Evolutionary conservation across 2,888 invertebrate species (phyloP), one percentile per base, ranked within the genome.

Genomic region (Schrankia costaestrigalis): DNA sequence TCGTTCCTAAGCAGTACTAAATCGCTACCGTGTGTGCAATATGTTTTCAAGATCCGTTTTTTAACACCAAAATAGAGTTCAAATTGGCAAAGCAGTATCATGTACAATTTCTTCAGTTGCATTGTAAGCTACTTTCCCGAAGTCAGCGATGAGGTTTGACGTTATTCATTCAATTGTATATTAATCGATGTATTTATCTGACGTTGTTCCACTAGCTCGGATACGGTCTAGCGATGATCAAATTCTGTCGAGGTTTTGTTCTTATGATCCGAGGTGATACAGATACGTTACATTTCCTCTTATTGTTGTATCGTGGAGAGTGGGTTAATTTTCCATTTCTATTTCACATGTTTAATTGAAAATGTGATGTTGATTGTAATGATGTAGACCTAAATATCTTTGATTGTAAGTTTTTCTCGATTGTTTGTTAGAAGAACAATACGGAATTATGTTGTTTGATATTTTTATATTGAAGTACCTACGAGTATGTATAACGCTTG

Each of bases 51-150:
- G 35, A 45, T 51, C 36, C 41, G 37, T 38, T 26, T 31, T 24
- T 15, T 3, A 35, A 42, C 42, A 24, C 24, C 11, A 38, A 9
- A 44, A 35, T 56, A 61, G 32, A 38, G 56, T 45, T 32, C 15
- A 52, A 40, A 45, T 56, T 63, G 31, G 43, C 29, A 41, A 49
- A 31, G n/a, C 26, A 51, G n/a, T 9, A 4, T 31, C 4, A 81
- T 85, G 81, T 70, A 77, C 63, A 75, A 74, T 68, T 76, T 80
- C 71, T 76, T 76, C 61, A 69, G 65, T 41, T 55, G 67, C 44
- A 68, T 78, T 54, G 68, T 78, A 57, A 67, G 61, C 64, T 73
- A 79, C 72, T 78, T 79, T 69, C 78, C 78, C 50, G 65, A 61
- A 57, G 71, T 61, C 39, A 70, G 62, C 41, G 48, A 49, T 33